These are phyloP conservation scores for Drosophila quasianomalipes DNA, from an alignment of 2,888 invertebrate species.

Conservation along the genomic window DNA sequence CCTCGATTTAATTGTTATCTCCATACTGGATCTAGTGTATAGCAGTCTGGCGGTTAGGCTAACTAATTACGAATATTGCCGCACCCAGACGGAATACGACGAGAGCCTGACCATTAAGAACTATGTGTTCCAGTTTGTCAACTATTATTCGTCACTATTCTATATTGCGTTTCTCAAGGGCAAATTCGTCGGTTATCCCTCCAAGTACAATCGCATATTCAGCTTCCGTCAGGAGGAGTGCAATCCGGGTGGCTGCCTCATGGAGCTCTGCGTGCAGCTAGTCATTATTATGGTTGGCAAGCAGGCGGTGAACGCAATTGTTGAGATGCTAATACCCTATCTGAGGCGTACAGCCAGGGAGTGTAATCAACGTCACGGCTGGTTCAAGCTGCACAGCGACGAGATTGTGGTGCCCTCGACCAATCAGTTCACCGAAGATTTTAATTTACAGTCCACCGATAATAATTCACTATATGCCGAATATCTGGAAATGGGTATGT, in stretches of 20 bases:
- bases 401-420: constrained; percentile 86
- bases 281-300: constrained; percentile 95
- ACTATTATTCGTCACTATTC: constrained; percentile 95
- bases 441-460: constrained; percentile 88
- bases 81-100: constrained; percentile 94
- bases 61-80: constrained; percentile 91
- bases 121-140: constrained; percentile 95
- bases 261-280: constrained; percentile 94
- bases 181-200: constrained; percentile 92
- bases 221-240: constrained; percentile 91
- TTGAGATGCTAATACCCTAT: constrained; percentile 91
- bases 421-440: constrained; percentile 92
- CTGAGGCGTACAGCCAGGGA: constrained; percentile 86
- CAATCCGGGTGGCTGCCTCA: constrained; percentile 93
- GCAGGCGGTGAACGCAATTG: constrained; percentile 91
- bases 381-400: constrained; percentile 83
- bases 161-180: constrained; percentile 93
- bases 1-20: constrained; percentile 92
- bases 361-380: constrained; percentile 86
- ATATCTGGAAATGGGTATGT: constrained; percentile 93
- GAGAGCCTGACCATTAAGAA: constrained; percentile 94
- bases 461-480: constrained; percentile 91
- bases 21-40: constrained; percentile 90
- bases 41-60: constrained; percentile 88
- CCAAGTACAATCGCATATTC: constrained; percentile 90